Evolutionary conservation across 2,113 vertebrate genomes (phyloP).

Genomic region (Petroica traversi): DNA sequence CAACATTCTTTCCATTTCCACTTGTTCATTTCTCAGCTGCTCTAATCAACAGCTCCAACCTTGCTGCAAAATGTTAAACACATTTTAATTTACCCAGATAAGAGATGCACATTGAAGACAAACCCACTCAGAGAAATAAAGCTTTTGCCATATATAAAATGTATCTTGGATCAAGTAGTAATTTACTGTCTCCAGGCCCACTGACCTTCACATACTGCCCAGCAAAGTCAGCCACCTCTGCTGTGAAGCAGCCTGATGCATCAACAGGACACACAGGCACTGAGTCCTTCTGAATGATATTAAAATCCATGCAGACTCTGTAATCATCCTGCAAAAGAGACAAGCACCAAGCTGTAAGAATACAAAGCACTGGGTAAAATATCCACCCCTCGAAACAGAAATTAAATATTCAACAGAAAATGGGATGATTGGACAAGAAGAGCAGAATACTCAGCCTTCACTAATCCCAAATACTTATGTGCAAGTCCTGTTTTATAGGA

Average conservation of each 20-base stretch:
- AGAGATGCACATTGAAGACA: background rate
- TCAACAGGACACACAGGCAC: conserved; percentile 92
- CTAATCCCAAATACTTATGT: background rate
- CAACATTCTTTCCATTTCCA: background rate
- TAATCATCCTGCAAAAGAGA: conserved; percentile 85
- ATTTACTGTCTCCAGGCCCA: background rate
- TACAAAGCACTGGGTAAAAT: background rate
- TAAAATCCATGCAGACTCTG: conserved; percentile 91
- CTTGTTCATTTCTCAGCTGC: background rate
- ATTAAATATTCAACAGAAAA: background rate
- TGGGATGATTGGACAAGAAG: background rate
- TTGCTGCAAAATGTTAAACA: background rate
- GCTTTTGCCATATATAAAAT: background rate
- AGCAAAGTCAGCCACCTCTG: conserved; percentile 90
- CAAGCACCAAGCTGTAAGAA: background rate
- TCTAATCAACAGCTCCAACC: background rate
- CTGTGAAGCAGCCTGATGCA: conserved; percentile 91
- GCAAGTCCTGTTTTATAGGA: background rate
- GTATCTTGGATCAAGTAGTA: background rate
- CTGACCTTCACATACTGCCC: conserved; percentile 98
- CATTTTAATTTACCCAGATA: background rate
- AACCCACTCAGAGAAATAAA: background rate
- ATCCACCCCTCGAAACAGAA: background rate
- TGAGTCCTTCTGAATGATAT: conserved; percentile 93
- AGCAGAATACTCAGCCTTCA: background rate